phyloP scores from a whole-genome alignment of 2,797 vertebrate species.

The Spheniscus humboldti region DNA sequence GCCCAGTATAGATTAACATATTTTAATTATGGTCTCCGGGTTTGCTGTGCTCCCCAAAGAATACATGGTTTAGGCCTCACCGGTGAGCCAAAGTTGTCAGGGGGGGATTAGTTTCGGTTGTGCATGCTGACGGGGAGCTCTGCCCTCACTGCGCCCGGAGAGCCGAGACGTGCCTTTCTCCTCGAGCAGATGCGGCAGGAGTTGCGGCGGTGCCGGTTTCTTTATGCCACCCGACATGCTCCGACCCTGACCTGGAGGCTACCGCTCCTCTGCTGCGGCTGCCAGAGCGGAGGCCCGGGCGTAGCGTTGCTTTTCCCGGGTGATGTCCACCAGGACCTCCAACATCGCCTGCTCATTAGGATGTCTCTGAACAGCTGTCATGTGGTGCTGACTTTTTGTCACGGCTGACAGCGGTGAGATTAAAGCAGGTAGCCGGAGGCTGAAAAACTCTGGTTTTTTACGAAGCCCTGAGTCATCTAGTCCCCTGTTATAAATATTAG shows the following conservation, averaged over 20 bases:
- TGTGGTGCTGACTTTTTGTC: constrained; percentile 36
- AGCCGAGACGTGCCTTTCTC: not conserved
- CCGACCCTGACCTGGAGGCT: not conserved
- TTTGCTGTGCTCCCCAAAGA: constrained; percentile 17
- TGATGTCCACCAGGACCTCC: not conserved
- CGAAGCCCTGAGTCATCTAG: constrained; percentile 9
- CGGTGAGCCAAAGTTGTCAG: not conserved
- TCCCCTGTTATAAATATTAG: constrained; percentile 11
- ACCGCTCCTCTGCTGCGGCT: not conserved
- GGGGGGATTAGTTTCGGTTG: not conserved
- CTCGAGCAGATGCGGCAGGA: not conserved
- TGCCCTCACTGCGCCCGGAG: rapidly evolving
- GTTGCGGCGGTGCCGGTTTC: not conserved
- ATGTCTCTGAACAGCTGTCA: constrained; percentile 48
- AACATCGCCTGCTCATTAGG: constrained; percentile 30
- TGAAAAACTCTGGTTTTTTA: constrained; percentile 24
- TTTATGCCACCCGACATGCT: not conserved
- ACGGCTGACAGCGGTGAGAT: constrained; percentile 6
- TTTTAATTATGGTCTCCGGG: constrained; percentile 55
- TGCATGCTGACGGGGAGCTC: not conserved
- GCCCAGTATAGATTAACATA: constrained; percentile 66
- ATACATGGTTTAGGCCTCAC: constrained; percentile 16
- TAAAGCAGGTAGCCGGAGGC: constrained; percentile 31
- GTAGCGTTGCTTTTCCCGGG: not conserved
- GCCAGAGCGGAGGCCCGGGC: not conserved